Evolutionary conservation across 2,797 vertebrate species (phyloP), one percentile per base, ranked within the genome.

Genomic region (Poeciliopsis gracilis): DNA sequence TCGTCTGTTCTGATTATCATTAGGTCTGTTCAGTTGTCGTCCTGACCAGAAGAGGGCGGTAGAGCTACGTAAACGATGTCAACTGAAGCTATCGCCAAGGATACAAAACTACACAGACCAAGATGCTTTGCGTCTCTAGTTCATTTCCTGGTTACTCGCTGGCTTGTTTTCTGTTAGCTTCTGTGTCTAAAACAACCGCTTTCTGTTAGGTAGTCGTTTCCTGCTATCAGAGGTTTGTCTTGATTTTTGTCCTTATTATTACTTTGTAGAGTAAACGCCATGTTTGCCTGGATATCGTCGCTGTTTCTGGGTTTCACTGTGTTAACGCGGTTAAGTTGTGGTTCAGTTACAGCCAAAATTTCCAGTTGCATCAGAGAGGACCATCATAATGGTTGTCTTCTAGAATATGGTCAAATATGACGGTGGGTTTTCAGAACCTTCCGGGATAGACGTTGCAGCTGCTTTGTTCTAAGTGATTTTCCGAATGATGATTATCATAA

Each of bases 21-120:
- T 30, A 30, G 13, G 57, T 2, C 25, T 61, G 28, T 38, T 66
- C 61, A 38, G 33, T 66, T 33, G 16, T 38, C 0, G 18, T 23
- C 18, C 9, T 23, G 1, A 20, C 61, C 61, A 66, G 16, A 23
- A 66, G 61, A 66, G 61, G 61, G 33, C 33, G 33, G 33, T 66
- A 66, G 10, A 66, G 61, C 18, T 38, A 23, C 18, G 33, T 23
- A 23, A 66, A 38, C 16, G 3, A 61, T 18, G 20, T 28, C 8
- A 2, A n/a, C 15, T n/a, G 46, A 46, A 28, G 41, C 38, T 53
- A 11, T 20, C 10, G 12, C n/a, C 0, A 41, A 11, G 55, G 10
- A 25, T 51, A 20, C 7, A 0, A 63, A 81, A 94, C 92, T 92
- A 87, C 90, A 2, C 11, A 72, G 77, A 82, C 92, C 93, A 77